Percentiles rank a stretch among this genome's conserved stretches.
phyloP scores from a whole-genome alignment of 2,888 invertebrate genomes.

The Volucella inflata region DNA sequence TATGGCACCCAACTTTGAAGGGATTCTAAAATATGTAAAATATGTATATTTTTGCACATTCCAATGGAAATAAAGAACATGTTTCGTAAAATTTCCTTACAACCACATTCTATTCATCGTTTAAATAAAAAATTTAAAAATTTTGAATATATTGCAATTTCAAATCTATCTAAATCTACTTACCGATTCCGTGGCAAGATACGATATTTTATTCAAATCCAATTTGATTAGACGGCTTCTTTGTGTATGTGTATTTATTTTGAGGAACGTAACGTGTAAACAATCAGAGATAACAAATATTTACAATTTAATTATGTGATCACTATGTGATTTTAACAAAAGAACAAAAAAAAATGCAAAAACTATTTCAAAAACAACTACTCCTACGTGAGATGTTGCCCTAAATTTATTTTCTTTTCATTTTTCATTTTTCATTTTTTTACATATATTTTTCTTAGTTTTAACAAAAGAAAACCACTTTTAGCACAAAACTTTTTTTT shows the following conservation, averaged over 20 bases:
- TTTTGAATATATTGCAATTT: slow-evolving; percentile 23
- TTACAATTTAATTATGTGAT: slow-evolving; percentile 38
- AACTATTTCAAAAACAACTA: neutral
- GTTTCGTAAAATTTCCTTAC: neutral
- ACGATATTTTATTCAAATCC: slow-evolving; percentile 66
- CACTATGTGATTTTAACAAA: slow-evolving; percentile 21
- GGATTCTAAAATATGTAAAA: neutral
- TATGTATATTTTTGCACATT: neutral
- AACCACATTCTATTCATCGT: neutral
- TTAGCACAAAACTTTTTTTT: slow-evolving; percentile 23
- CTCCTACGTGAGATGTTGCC: no score
- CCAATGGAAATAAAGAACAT: neutral
- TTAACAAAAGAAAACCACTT: slow-evolving; percentile 25
- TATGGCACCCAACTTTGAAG: no score
- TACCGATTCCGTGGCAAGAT: slow-evolving; percentile 63
- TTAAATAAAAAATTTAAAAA: neutral
- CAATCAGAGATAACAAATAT: slow-evolving; percentile 51
- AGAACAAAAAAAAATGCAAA: slow-evolving; percentile 6
- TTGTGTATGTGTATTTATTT: slow-evolving; percentile 22
- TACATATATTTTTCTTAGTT: slow-evolving; percentile 23
- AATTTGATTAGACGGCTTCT: slow-evolving; percentile 62
- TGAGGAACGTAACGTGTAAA: slow-evolving; percentile 52
- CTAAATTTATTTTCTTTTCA: slow-evolving; percentile 17
- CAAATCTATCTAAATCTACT: slow-evolving; percentile 49
- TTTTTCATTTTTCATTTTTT: slow-evolving; percentile 34